These are phyloP conservation scores for Thumatha senex DNA, from an alignment of 2,888 invertebrate genomes.

Conservation along the genomic window DNA sequence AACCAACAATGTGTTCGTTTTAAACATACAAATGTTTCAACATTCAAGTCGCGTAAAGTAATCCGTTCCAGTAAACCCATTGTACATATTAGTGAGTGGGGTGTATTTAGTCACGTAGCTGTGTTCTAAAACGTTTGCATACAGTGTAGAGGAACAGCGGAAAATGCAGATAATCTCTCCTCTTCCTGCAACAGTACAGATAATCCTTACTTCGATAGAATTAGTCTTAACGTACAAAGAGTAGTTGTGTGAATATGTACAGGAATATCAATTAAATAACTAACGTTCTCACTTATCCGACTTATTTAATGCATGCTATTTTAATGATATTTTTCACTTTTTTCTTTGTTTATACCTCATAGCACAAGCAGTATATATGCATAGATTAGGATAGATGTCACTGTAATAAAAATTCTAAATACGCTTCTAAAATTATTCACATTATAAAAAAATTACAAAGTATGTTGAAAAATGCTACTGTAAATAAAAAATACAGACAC, in stretches of 20 bases:
- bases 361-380: too few species aligned
- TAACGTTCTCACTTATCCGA: too few species aligned
- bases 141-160: conserved; percentile 21
- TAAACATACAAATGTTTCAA: conserved; percentile 46
- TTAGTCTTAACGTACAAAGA: conserved; percentile 1
- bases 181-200: conserved; percentile 20
- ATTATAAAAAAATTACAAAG: too few species aligned
- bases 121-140: conserved; percentile 45
- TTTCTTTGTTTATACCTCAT: too few species aligned
- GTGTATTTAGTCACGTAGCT: conserved; percentile 65
- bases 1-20: conserved; percentile 43
- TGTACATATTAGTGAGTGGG: conserved; percentile 61
- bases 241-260: conserved; percentile 5
- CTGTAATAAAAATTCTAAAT: too few species aligned
- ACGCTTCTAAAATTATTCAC: too few species aligned
- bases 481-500: too few species aligned
- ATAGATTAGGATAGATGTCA: too few species aligned
- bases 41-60: conserved; percentile 47
- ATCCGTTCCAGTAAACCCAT: conserved; percentile 55
- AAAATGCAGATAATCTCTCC: conserved; percentile 31
- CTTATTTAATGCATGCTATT: too few species aligned
- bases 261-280: neutral
- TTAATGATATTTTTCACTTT: too few species aligned
- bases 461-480: too few species aligned
- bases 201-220: conserved; percentile 16